Evolutionary conservation across 2,888 invertebrate genomes (phyloP), one percentile per base, ranked within the genome.

Genomic region (Meghimatium bilineatum): DNA sequence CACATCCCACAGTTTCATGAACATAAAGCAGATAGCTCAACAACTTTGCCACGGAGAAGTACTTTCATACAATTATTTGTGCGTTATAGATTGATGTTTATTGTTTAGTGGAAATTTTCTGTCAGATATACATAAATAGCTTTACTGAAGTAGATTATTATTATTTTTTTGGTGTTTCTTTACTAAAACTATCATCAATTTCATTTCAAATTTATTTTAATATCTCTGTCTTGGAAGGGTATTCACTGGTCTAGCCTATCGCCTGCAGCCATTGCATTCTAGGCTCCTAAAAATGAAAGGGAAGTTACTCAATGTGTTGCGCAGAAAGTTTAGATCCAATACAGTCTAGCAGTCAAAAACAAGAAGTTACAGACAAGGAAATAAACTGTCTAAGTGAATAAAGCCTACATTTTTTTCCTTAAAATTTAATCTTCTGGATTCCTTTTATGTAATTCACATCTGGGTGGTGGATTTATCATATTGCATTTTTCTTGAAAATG

Each of bases 321-420:
- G 17, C 60, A 34, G 66, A 26, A 63, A 44, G 32, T 60, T 60
- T 60, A 38, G 63, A 52, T 56, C 23, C 52, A 74, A 29, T n/a
- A 44, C 44, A 44, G 63, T 32, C 34, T 49, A 49, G 49, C 36
- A 56, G 49, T n/a, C 63, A 72, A 74, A 52, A 74, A 74, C 44
- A 36, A 74, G 60, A 63, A 74, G 66, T n/a, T 60, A 8, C 56
- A 81, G 12, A 60, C 14, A 20, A 38, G 74, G 74, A 56, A 63
- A 1, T 29, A 74, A n/a, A 23, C 81, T 26, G 23, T 72, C 56
- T 72, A 74, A 74, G 81, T 81, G 74, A 81, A 44, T 74, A 81
- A 26, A 32, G 56, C 34, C 29, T 44, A 34, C 32, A 38, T 63
- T 36, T 75, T 44, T 74, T 74, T 66, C 23, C 38, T 49, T 56